phyloP scores from a whole-genome alignment of 2,888 invertebrate species.

The Oscheius onirici region DNA sequence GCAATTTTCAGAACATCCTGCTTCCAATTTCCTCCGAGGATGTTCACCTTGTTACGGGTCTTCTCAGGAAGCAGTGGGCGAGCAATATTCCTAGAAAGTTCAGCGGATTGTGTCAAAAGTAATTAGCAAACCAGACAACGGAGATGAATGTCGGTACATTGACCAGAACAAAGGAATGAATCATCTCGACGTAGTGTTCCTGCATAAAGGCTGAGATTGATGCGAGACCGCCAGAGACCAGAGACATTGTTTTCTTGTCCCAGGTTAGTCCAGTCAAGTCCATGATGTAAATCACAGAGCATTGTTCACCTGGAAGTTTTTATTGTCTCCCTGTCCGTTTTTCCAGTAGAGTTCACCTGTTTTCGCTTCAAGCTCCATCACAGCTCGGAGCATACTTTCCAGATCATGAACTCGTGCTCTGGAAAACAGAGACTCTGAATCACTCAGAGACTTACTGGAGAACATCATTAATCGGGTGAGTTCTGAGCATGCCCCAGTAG shows the following conservation, averaged over 20 bases:
- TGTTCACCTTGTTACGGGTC: slow-evolving; percentile 66
- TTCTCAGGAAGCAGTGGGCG: slow-evolving; percentile 66
- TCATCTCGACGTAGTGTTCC: slow-evolving; percentile 65
- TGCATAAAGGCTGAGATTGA: slow-evolving; percentile 69
- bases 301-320: slow-evolving; percentile 57
- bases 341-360: slow-evolving; percentile 47
- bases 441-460: slow-evolving; percentile 35
- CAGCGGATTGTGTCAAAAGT: not conserved
- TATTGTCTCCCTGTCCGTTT: not conserved
- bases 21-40: slow-evolving; percentile 59
- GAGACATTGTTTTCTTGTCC: slow-evolving; percentile 57
- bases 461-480: slow-evolving; percentile 65
- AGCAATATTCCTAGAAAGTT: slow-evolving; percentile 55
- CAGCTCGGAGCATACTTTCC: slow-evolving; percentile 65
- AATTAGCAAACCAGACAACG: slow-evolving; percentile 47
- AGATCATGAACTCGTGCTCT: slow-evolving; percentile 65
- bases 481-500: slow-evolving; percentile 67
- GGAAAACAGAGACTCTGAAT: not conserved
- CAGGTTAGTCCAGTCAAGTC: slow-evolving; percentile 65
- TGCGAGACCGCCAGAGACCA: slow-evolving; percentile 62
- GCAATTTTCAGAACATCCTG: slow-evolving; percentile 64
- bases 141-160: slow-evolving; percentile 67
- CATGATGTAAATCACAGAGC: slow-evolving; percentile 68
- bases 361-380: slow-evolving; percentile 65
- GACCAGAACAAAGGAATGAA: slow-evolving; percentile 68